Evolutionary conservation across 2,797 vertebrate genomes (phyloP).

Genomic region (Potorous gilbertii): DNA sequence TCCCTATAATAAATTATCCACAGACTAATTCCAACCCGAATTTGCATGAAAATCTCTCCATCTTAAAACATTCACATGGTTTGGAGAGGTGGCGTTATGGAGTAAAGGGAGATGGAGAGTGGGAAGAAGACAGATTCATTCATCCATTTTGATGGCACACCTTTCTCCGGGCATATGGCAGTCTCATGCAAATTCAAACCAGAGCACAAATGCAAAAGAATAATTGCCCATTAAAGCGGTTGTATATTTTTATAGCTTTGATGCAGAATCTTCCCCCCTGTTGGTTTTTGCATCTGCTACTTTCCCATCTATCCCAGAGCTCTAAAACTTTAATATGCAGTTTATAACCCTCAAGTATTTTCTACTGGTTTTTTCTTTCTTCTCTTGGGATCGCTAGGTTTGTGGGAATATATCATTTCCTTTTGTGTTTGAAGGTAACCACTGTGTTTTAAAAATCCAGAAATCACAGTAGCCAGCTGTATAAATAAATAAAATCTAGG

Average conservation of each 20-base stretch:
- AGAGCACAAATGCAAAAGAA: conserved; percentile 86
- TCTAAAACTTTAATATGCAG: conserved; percentile 83
- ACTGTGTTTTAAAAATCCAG: conserved; percentile 45
- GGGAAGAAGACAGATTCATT: conserved; percentile 67
- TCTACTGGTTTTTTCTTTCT: conserved; percentile 70
- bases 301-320: conserved; percentile 82
- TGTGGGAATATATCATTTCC: conserved; percentile 64
- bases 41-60: conserved; percentile 13
- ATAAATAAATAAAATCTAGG: conserved; percentile 54
- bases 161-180: conserved; percentile 86
- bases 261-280: conserved; percentile 86
- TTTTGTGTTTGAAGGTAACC: conserved; percentile 75
- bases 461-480: conserved; percentile 6
- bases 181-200: conserved; percentile 83
- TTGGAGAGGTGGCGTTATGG: background rate
- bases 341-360: conserved; percentile 84
- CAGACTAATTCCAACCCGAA: conserved; percentile 45
- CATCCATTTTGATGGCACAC: conserved; percentile 79
- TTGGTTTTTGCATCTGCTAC: conserved; percentile 88
- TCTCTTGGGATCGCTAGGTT: conserved; percentile 69
- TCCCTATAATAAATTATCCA: conserved; percentile 69
- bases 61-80: conserved; percentile 46
- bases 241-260: conserved; percentile 89
- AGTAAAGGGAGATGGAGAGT: conserved; percentile 30
- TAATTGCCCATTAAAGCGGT: conserved; percentile 89